phyloP scores from a whole-genome alignment of 2,888 invertebrate species.

The Lucinisca nassula region DNA sequence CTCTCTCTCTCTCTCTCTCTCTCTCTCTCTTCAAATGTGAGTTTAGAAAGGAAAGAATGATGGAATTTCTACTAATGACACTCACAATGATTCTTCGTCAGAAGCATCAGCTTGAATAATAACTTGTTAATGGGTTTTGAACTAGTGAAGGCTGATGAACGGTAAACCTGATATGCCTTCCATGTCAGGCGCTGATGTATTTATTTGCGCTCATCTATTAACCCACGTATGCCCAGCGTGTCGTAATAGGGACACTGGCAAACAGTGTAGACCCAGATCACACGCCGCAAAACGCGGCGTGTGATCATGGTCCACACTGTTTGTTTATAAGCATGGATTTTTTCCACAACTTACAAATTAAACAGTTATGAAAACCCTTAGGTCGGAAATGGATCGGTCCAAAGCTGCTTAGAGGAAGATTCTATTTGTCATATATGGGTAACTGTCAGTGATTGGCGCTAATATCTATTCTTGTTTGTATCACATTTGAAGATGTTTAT shows the following conservation, averaged over 20 bases:
- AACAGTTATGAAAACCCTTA: too few species aligned
- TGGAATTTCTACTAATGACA: neutral
- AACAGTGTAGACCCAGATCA: too few species aligned
- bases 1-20: neutral
- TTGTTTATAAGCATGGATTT: too few species aligned
- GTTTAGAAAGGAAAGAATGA: neutral
- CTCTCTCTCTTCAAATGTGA: neutral
- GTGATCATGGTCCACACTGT: too few species aligned
- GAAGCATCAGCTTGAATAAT: neutral
- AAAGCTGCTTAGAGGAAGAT: too few species aligned
- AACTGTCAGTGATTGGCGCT: neutral
- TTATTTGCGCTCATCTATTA: neutral
- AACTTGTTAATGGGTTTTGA: neutral
- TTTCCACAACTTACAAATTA: too few species aligned
- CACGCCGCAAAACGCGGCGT: too few species aligned
- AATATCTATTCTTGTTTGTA: neutral
- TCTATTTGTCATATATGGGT: too few species aligned
- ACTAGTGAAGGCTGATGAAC: conserved; percentile 1
- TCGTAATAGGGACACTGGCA: too few species aligned
- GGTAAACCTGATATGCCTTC: neutral
- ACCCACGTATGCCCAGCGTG: too few species aligned
- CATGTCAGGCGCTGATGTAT: neutral
- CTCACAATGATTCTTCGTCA: neutral
- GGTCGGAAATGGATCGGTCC: too few species aligned
- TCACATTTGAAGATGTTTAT: neutral